These are phyloP conservation scores for Colletes latitarsis DNA, from an alignment of 1,140 invertebrate genomes.

Conservation along the genomic window DNA sequence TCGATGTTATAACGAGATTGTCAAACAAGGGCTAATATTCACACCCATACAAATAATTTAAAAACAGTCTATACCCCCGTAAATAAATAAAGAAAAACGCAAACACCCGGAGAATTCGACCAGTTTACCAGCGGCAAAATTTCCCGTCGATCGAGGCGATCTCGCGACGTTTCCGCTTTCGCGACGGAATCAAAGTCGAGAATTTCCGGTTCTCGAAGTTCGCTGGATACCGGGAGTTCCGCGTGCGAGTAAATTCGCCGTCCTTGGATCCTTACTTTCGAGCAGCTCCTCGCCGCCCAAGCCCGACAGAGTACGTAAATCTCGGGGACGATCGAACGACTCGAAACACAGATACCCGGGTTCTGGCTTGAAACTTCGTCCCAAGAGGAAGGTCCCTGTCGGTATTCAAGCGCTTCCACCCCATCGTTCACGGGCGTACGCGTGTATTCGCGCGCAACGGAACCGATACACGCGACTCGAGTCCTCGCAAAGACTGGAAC, in stretches of 20 bases:
- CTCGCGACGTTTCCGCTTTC: too few relatives aligned
- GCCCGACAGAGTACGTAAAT: slow-evolving; percentile 26
- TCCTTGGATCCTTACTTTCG: slow-evolving; percentile 19
- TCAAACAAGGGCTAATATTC: too few relatives aligned
- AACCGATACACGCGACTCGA: not conserved
- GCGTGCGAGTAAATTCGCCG: not conserved
- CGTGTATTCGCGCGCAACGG: slow-evolving; percentile 23
- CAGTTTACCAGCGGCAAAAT: too few relatives aligned
- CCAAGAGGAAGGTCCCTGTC: slow-evolving; percentile 29
- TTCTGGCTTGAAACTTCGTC: slow-evolving; percentile 45
- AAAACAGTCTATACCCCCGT: too few relatives aligned
- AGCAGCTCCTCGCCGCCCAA: not conserved
- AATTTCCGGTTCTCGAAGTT: too few relatives aligned
- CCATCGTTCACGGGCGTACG: slow-evolving; percentile 11
- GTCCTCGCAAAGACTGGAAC: not conserved
- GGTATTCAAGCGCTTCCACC: slow-evolving; percentile 39
- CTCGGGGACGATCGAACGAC: slow-evolving; percentile 23
- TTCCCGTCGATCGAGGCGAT: too few relatives aligned
- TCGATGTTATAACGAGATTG: too few relatives aligned
- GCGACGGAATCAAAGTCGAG: too few relatives aligned
- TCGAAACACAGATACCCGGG: slow-evolving; percentile 49
- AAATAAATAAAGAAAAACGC: too few relatives aligned
- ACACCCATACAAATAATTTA: too few relatives aligned
- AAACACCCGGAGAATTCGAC: too few relatives aligned
- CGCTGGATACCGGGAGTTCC: too few relatives aligned